Percentiles rank a stretch among this genome's conserved stretches.
Evolutionary conservation across 2,888 invertebrate species (phyloP).

Genomic region (Philereme transversata): DNA sequence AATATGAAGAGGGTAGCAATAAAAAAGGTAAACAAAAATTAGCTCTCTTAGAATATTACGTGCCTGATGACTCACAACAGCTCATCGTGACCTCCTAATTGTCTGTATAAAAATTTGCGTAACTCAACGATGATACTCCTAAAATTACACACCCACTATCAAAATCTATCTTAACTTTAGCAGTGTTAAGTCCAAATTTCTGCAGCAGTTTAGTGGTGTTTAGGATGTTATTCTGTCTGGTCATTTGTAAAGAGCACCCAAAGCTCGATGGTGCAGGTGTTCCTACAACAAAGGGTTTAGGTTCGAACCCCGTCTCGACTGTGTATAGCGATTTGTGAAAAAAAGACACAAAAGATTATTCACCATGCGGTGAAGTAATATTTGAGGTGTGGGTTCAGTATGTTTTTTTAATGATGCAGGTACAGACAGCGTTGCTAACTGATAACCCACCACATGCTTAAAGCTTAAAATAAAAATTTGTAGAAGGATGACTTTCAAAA

Average conservation of each 20-base stretch:
- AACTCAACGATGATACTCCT: constrained; percentile 51
- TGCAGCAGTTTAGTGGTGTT: background rate
- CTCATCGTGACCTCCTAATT: constrained; percentile 55
- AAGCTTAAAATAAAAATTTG: too few relatives aligned
- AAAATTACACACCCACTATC: constrained; percentile 32
- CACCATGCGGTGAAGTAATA: constrained; percentile 33
- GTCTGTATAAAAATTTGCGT: constrained; percentile 61
- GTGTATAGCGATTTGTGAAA: constrained; percentile 66
- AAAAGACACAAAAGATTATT: constrained; percentile 34
- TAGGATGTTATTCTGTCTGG: constrained; percentile 58
- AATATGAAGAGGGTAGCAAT: background rate
- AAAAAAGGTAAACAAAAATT: constrained; percentile 17
- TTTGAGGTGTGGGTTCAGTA: constrained; percentile 39
- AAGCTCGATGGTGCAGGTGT: constrained; percentile 77
- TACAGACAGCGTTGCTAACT: too few relatives aligned
- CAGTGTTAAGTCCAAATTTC: constrained; percentile 16
- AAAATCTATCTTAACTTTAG: constrained; percentile 20
- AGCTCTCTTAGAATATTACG: constrained; percentile 23
- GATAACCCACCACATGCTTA: too few relatives aligned
- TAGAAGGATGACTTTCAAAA: too few relatives aligned
- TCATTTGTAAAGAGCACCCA: constrained; percentile 71
- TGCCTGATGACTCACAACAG: constrained; percentile 49
- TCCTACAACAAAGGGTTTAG: constrained; percentile 70
- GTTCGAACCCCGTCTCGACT: constrained; percentile 65
- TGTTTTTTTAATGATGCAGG: constrained; percentile 6